These are phyloP conservation scores for Ateles fusciceps DNA, from an alignment of 2,797 vertebrate genomes.

Conservation along the genomic window DNA sequence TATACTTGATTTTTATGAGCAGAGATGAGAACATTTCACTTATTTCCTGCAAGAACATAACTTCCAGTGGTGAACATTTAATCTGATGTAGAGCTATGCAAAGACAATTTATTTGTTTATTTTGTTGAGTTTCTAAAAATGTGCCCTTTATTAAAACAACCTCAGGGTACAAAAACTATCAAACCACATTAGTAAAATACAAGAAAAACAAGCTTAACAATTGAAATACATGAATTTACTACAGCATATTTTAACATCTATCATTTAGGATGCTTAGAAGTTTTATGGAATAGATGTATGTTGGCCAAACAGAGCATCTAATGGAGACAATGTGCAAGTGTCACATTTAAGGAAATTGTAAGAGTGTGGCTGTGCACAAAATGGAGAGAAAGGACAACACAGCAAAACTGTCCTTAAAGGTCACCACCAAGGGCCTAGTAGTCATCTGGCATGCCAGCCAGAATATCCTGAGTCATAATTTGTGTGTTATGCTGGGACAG, in stretches of 20 bases:
- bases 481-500: not conserved
- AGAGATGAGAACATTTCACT: constrained; percentile 37
- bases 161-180: constrained; percentile 19
- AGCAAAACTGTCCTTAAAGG: not conserved
- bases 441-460: not conserved
- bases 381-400: not conserved
- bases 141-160: constrained; percentile 37
- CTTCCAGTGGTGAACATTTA: constrained; percentile 36
- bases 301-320: constrained; percentile 14
- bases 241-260: constrained; percentile 41
- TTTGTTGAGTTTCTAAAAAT: constrained; percentile 58
- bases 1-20: constrained; percentile 13
- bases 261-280: not conserved
- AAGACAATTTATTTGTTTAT: constrained; percentile 56
- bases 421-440: not conserved
- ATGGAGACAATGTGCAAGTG: not conserved
- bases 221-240: constrained; percentile 42
- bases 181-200: constrained; percentile 32
- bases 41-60: constrained; percentile 40
- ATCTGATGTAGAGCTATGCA: constrained; percentile 4
- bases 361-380: not conserved
- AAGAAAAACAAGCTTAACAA: constrained; percentile 16
- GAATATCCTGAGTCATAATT: not conserved
- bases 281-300: constrained; percentile 28
- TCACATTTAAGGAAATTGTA: not conserved